Percentiles rank a stretch among this genome's conserved stretches.
Evolutionary conservation across 2,888 invertebrate species (phyloP).

Genomic region (Nysson spinosus): DNA sequence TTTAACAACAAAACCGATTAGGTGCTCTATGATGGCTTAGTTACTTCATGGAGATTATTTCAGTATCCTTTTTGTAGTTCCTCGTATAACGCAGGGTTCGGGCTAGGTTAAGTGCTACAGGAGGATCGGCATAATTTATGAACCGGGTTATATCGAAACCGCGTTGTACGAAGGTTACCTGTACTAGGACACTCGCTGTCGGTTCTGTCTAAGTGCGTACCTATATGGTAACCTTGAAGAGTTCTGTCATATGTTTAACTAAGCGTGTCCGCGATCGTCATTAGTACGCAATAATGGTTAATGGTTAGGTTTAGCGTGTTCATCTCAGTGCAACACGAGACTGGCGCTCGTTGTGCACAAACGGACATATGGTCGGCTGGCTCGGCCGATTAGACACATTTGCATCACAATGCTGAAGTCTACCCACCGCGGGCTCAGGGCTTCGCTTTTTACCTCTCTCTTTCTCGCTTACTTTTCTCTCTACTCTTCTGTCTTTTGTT

Average conservation of each 20-base stretch:
- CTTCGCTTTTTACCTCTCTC: conserved; percentile 27
- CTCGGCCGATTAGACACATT: conserved; percentile 77
- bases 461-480: conserved; percentile 24
- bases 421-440: conserved; percentile 62
- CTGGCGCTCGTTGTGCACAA: conserved; percentile 55
- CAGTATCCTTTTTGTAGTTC: no score
- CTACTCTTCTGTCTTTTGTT: conserved; percentile 35
- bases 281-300: conserved; percentile 71
- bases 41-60: no score
- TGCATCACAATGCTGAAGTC: conserved; percentile 75
- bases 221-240: conserved; percentile 13
- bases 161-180: background rate
- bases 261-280: conserved; percentile 67
- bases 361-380: conserved; percentile 76
- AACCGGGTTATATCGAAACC: no score
- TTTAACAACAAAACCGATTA: no score
- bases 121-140: no score
- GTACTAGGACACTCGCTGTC: no score
- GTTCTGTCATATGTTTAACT: conserved; percentile 62
- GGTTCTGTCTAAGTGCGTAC: no score
- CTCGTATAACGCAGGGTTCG: no score
- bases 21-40: no score
- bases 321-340: conserved; percentile 50
- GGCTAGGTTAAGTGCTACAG: no score
- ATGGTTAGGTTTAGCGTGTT: conserved; percentile 65